Conservation (phyloP, 2,797 vertebrate species). For the Vultur gryphus region DNA sequence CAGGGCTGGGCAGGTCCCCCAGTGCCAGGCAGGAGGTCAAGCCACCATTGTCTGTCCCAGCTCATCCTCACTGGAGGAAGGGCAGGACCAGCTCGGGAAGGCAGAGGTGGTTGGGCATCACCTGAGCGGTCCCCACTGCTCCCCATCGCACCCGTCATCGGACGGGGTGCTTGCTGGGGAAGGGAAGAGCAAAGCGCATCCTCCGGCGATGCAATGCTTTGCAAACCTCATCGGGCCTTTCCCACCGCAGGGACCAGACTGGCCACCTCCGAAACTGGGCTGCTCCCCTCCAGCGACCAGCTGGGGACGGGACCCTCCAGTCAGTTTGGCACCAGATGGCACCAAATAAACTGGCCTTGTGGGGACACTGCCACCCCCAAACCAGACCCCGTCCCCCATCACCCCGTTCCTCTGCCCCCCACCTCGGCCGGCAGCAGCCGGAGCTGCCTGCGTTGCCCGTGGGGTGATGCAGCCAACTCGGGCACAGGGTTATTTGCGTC, state of each 20-base stretch:
- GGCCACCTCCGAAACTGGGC: background rate
- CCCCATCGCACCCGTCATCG: rapidly evolving
- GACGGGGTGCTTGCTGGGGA: background rate
- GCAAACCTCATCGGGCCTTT: too few species aligned
- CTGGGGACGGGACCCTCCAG: background rate
- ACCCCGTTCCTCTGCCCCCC: background rate
- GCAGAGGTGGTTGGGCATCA: background rate
- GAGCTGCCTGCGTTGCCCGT: background rate
- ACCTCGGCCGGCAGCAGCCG: rapidly evolving
- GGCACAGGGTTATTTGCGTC: background rate
- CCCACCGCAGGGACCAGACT: rapidly evolving
- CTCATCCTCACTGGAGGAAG: background rate
- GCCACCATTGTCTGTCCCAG: background rate
- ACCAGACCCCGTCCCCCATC: background rate
- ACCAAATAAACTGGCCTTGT: background rate
- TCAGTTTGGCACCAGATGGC: background rate
- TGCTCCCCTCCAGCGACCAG: background rate
- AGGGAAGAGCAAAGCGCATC: rapidly evolving
- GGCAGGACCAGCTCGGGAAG: background rate
- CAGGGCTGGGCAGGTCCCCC: background rate
- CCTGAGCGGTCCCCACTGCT: background rate
- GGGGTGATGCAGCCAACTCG: background rate
- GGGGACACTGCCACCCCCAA: background rate
- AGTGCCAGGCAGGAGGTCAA: background rate
- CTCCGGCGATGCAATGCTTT: rapidly evolving